phyloP scores from a whole-genome alignment of 2,113 vertebrate species.

The Lontra canadensis region DNA sequence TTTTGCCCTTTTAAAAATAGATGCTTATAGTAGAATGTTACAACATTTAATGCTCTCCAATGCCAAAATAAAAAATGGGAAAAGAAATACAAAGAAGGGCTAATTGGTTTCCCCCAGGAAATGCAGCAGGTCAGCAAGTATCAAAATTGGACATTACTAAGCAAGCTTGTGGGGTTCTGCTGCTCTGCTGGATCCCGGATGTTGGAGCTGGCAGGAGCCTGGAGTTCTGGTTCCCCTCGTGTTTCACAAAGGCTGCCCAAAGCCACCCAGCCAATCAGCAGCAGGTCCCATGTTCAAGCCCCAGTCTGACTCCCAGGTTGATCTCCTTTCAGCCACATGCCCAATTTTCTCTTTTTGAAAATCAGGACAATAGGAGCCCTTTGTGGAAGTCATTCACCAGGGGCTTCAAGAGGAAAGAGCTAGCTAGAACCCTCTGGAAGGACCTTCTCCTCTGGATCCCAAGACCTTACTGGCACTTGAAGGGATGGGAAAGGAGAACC shows the following conservation, averaged over 20 bases:
- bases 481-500: background rate
- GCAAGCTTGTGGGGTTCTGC: background rate
- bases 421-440: background rate
- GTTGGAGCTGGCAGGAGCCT: background rate
- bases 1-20: constrained; percentile 6
- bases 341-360: background rate
- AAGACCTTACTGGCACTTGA: background rate
- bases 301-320: background rate
- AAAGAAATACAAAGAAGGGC: background rate
- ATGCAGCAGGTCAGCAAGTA: background rate
- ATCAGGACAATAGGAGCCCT: background rate
- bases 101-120: constrained; percentile 19
- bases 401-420: background rate
- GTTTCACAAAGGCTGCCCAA: background rate
- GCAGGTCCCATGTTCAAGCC: background rate
- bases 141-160: background rate
- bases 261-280: too few relatives aligned
- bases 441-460: background rate
- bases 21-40: background rate
- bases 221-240: background rate
- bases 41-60: background rate
- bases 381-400: background rate
- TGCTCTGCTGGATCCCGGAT: background rate
- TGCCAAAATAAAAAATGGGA: constrained; percentile 20
- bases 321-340: background rate